Base-by-base conservation (phyloP, 2,797 vertebrate species). In the Lerista edwardsae region DNA sequence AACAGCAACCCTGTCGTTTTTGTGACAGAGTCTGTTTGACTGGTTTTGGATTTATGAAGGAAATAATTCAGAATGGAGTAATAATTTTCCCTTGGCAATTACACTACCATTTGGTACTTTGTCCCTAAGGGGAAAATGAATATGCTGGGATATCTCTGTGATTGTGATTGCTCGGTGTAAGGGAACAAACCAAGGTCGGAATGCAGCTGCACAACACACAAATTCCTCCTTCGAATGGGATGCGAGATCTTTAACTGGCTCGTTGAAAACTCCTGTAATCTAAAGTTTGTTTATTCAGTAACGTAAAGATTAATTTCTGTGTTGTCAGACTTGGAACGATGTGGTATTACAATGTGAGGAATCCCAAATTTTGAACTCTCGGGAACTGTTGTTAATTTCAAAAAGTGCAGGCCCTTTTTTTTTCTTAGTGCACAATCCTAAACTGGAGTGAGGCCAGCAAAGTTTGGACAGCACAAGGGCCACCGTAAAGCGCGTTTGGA, bases 41-140 rank as follows among this genome's bases (percentile, higher is more conserved):
- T 95, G 90, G 82, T 90, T 91, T 91, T 83, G 92, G 90, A 96
- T 97, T 96, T 96, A 96, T 96, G 94, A 89, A 88, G 86, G 94
- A 94, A 95, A 96, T 97, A 96, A 97, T 96, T 96, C 91, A 94
- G 91, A 95, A 90, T 85, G 91, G 93, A 94, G 93, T 94, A 94
- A 96, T 96, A 95, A 96, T 96, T 97, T 96, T 95, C 95, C 93
- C 93, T 94, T 94, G 95, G 93, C 93, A 95, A 96, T 97, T 97
- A 96, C 93, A 92, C 94, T 94, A 92, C 94, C 95, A 95, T 96
- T 96, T 97, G 96, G 95, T 96, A 94, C 91, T 96, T 96, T 95
- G 95, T 96, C 95, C 94, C 94, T 94, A 95, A 93, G 93, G 95
- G 93, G 89, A 91, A 95, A 95, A 96, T 94, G 93, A 95, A 95